Evolutionary conservation across 2,113 vertebrate species (phyloP).

Genomic region (Trogon melanurus): DNA sequence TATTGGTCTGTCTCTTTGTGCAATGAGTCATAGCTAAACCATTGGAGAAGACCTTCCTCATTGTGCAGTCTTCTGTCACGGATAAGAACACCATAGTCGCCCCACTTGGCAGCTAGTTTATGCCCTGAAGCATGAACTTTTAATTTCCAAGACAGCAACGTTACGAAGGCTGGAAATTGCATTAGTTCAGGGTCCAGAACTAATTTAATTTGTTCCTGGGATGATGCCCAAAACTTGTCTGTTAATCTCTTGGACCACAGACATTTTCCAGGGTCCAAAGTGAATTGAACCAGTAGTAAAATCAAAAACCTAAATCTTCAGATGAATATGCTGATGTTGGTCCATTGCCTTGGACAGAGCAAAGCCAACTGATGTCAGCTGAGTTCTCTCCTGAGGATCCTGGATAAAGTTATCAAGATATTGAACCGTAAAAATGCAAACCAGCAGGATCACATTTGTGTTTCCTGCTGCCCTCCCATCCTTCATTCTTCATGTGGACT

Average conservation of each 20-base stretch:
- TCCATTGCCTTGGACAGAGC: neutral
- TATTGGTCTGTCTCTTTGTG: neutral
- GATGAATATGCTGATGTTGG: neutral
- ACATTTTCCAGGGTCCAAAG: constrained; percentile 2
- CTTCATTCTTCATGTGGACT: neutral
- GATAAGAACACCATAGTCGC: neutral
- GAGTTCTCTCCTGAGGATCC: neutral
- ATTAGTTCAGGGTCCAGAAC: constrained; percentile 30
- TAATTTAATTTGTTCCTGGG: constrained; percentile 54
- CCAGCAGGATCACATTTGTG: neutral
- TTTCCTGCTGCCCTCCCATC: neutral
- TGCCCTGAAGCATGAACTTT: constrained; percentile 47
- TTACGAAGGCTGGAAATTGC: constrained; percentile 34
- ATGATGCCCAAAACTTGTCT: neutral
- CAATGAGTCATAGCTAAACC: neutral
- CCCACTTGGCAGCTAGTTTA: neutral
- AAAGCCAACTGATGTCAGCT: neutral
- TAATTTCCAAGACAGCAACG: constrained; percentile 34
- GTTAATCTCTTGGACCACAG: neutral
- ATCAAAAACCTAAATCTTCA: neutral
- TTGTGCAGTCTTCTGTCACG: neutral
- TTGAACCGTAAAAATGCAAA: neutral
- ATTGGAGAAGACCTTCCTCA: neutral
- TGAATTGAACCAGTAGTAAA: neutral
- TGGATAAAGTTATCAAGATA: neutral